These are phyloP conservation scores for Cottoperca gobio DNA, from an alignment of 2,797 vertebrate species.

Conservation along the genomic window DNA sequence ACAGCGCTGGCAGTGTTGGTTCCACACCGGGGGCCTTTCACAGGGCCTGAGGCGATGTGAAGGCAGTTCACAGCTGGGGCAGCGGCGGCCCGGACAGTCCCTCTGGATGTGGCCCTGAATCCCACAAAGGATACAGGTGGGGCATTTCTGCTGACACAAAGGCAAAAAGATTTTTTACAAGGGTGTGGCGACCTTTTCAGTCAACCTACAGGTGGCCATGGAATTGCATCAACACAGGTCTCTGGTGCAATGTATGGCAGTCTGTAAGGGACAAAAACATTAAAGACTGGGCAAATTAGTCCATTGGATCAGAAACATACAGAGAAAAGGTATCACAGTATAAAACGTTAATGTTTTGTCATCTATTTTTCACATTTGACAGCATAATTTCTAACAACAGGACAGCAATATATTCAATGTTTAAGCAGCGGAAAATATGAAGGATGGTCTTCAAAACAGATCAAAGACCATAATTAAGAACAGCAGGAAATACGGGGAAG, in stretches of 20 bases:
- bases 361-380: not conserved
- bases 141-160: constrained; percentile 58
- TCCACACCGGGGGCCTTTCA: constrained; percentile 68
- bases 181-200: not conserved
- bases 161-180: not conserved
- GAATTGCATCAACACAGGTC: not conserved
- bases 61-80: constrained; percentile 68
- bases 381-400: not conserved
- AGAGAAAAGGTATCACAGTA: not conserved
- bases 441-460: not conserved
- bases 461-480: not conserved
- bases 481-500: not conserved
- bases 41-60: constrained; percentile 67
- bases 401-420: not conserved
- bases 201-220: not conserved
- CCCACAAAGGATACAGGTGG: constrained; percentile 76
- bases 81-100: constrained; percentile 66
- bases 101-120: constrained; percentile 72
- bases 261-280: not conserved
- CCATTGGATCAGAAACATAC: not conserved
- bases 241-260: not conserved
- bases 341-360: not conserved
- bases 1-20: constrained; percentile 79
- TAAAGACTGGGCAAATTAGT: not conserved
- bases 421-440: not conserved